phyloP scores from a whole-genome alignment of 2,797 vertebrate species.

The Cynodonichthys magdalenae region DNA sequence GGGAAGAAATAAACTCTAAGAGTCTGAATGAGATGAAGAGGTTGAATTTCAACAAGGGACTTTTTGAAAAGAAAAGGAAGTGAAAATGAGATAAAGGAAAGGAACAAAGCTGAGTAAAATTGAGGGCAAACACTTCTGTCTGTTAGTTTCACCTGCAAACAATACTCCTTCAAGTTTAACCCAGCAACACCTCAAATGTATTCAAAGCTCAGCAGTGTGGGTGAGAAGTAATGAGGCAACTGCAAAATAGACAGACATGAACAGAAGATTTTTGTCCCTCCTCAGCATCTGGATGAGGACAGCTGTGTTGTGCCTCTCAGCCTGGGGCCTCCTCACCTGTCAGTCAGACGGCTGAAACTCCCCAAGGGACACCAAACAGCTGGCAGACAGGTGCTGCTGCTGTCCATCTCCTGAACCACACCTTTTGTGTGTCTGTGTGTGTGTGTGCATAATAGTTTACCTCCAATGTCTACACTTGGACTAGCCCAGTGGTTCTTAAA shows the following conservation, averaged over 20 bases:
- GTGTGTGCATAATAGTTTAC: constrained; percentile 29
- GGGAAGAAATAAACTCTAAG: constrained; percentile 21
- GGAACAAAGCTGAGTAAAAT: constrained; percentile 25
- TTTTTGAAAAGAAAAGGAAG: constrained; percentile 19
- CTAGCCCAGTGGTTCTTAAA: not conserved
- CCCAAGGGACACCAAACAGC: constrained; percentile 83
- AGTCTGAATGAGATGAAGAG: constrained; percentile 18
- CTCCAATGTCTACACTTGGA: constrained; percentile 11
- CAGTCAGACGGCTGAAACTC: constrained; percentile 74
- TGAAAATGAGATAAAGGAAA: constrained; percentile 13
- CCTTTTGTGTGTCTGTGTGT: constrained; percentile 37
- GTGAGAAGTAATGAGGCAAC: constrained; percentile 42
- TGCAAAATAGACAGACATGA: constrained; percentile 23
- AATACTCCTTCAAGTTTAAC: constrained; percentile 29
- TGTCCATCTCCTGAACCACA: constrained; percentile 60
- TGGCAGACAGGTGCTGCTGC: constrained; percentile 77
- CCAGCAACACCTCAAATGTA: constrained; percentile 11
- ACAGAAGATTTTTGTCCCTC: constrained; percentile 54
- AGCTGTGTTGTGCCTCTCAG: constrained; percentile 75
- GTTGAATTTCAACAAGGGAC: constrained; percentile 32
- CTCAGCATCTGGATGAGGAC: constrained; percentile 71
- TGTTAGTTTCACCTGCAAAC: constrained; percentile 51
- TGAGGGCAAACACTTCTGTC: constrained; percentile 9
- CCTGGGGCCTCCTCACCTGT: constrained; percentile 72
- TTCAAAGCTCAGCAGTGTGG: constrained; percentile 33